Percentiles rank a stretch among this genome's conserved stretches.
Conservation (phyloP, 2,888 invertebrate species). For the Brenthis ino region DNA sequence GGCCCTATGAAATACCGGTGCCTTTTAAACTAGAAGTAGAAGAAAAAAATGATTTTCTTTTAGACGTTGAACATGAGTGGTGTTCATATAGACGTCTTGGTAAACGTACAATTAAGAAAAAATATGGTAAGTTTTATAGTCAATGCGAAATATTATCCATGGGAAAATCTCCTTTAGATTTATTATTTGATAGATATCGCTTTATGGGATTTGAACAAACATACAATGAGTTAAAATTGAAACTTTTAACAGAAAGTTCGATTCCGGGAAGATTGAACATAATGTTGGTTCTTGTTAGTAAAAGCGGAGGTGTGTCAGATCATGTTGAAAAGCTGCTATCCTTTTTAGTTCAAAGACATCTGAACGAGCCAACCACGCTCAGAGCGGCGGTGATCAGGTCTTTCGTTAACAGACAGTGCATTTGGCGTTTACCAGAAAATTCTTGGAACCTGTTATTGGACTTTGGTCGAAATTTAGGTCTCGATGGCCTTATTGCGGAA, state of each 20-base stretch:
- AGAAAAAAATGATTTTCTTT: conserved; percentile 47
- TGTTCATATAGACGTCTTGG: background rate
- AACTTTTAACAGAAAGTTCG: conserved; percentile 51
- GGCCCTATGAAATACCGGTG: conserved; percentile 49
- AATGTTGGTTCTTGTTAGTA: conserved; percentile 65
- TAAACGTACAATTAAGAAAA: conserved; percentile 12
- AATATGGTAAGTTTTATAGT: conserved; percentile 4
- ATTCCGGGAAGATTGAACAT: conserved; percentile 59
- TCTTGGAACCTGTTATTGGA: conserved; percentile 55
- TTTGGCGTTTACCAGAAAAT: conserved; percentile 58
- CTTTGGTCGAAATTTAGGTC: conserved; percentile 58
- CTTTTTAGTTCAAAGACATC: conserved; percentile 49
- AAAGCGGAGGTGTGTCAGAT: conserved; percentile 56
- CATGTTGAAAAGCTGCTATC: conserved; percentile 52
- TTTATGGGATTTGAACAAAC: conserved; percentile 56
- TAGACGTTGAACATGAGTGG: conserved; percentile 40
- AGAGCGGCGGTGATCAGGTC: conserved; percentile 63
- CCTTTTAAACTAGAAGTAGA: conserved; percentile 26
- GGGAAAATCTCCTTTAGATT: conserved; percentile 50
- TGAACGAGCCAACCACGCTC: conserved; percentile 58
- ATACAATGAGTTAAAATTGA: conserved; percentile 53
- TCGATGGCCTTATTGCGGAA: conserved; percentile 54
- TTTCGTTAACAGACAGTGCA: conserved; percentile 57
- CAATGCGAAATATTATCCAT: background rate
- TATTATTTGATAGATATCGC: conserved; percentile 59